Base-by-base conservation (phyloP, 1,140 invertebrate genomes). In the Mylabris phalerata region DNA sequence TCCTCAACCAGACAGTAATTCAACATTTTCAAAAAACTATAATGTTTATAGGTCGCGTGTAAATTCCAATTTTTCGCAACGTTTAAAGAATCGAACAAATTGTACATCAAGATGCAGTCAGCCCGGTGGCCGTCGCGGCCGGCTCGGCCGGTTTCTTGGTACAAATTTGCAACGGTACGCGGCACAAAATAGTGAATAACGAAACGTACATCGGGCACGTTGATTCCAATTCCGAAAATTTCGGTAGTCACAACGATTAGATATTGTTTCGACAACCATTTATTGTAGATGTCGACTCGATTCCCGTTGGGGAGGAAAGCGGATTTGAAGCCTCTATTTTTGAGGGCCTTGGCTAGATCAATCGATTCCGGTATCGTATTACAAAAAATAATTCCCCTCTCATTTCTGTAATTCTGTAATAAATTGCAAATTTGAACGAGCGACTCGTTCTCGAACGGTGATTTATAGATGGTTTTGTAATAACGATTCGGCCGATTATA, bases 151-250 rank as follows among this genome's bases (percentile, higher is more conserved):
- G 94, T 89, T 79, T 99, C 97, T 75, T 99, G 97, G 78, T 99
- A 99, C 71, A 96, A 98, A 1, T 93, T 92, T 78, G 98, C 96
- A 65, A 99, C 87, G 11, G 92, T 96, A 77, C 96, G 98, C 26
- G 95, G 95, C 57, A 98, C 64, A 1, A 90, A 86, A 70, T 90
- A 90, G 75, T 98, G 96, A 50, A 98, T 84, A 0, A 96, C 92
- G 78, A 85, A 95, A 10, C 90, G 82, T 2, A 95, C 92, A 78
- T 95, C 91, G 10, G 94, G 88, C 72, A 98, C 98, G 78, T 98
- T 95, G 60, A 98, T 95, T 10, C 95, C 96, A 95, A 98, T 98
- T 45, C 93, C 93, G 80, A 97, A 96, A 0, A 95, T 95, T 62
- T 98, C 92, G 0, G 95, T 98, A 19, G 95, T 95, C 75, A 75